phyloP scores from a whole-genome alignment of 2,113 vertebrate genomes.

The Paralichthys olivaceus region DNA sequence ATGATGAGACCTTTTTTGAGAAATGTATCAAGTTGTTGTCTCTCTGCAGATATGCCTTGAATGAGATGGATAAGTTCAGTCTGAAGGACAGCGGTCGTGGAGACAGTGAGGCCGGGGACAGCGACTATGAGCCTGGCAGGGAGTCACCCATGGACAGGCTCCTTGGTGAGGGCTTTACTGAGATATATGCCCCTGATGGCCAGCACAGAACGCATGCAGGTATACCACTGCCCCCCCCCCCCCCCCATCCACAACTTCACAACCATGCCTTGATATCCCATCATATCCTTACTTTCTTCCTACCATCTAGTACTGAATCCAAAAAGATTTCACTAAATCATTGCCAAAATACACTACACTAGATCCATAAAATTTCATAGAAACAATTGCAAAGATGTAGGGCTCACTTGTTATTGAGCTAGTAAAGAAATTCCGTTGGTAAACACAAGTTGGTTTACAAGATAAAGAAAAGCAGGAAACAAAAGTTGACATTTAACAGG shows the following conservation, averaged over 20 bases:
- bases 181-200: constrained; percentile 93
- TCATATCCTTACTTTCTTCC: not conserved
- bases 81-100: constrained; percentile 98
- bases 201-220: constrained; percentile 93
- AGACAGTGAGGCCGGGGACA: constrained; percentile 98
- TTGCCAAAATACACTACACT: not conserved
- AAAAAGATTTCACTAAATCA: not conserved
- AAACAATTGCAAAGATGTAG: not conserved
- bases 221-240: constrained; percentile 73
- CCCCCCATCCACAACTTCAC: constrained; percentile 8
- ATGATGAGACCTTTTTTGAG: not conserved
- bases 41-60: constrained; percentile 90
- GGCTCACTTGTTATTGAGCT: not conserved
- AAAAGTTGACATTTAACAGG: too few relatives aligned
- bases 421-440: too few relatives aligned
- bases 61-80: constrained; percentile 99
- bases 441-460: too few relatives aligned
- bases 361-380: too few relatives aligned
- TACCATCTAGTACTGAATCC: not conserved
- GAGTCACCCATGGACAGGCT: constrained; percentile 94
- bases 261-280: not conserved
- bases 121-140: constrained; percentile 95
- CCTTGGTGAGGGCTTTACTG: constrained; percentile 95
- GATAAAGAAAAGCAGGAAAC: too few relatives aligned
- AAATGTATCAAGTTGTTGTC: constrained; percentile 6